Percentiles rank a stretch among this genome's conserved stretches.
phyloP scores from a whole-genome alignment of 2,797 vertebrate genomes.

The Hypotaenidia okinawae region DNA sequence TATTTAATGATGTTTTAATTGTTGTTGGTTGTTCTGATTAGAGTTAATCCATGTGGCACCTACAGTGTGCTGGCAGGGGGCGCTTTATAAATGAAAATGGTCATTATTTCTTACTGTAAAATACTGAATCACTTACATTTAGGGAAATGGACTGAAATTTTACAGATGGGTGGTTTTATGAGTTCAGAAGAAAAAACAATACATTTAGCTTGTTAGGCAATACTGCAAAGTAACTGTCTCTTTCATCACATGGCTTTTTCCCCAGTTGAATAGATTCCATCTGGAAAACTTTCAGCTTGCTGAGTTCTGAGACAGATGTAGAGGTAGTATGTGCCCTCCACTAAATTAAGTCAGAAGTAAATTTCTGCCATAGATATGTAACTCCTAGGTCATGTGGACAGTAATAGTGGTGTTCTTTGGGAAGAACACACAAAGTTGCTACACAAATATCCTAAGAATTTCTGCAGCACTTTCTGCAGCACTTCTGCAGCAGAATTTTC shows the following conservation, averaged over 20 bases:
- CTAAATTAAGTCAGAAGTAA: neutral
- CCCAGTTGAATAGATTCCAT: neutral
- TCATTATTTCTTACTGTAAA: slow-evolving; percentile 51
- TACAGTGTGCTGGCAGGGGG: slow-evolving; percentile 35
- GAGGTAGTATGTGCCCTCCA: neutral
- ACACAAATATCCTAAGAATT: neutral
- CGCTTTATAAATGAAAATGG: slow-evolving; percentile 36
- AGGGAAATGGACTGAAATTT: slow-evolving; percentile 50
- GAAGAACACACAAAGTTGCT: neutral
- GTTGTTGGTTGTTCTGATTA: slow-evolving; percentile 47
- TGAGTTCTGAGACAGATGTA: neutral
- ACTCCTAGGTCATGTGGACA: neutral
- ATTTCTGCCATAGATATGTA: neutral
- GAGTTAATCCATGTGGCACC: slow-evolving; percentile 46
- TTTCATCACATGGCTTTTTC: neutral
- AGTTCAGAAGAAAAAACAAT: neutral
- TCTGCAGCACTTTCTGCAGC: neutral
- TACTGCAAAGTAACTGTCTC: neutral
- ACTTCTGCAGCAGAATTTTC: no score
- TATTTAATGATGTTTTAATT: slow-evolving; percentile 62
- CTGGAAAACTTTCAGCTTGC: neutral
- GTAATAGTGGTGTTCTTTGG: neutral
- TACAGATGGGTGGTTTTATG: slow-evolving; percentile 36
- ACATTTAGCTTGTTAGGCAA: neutral
- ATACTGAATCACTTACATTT: neutral